These are phyloP conservation scores for Heteractis magnifica DNA, from an alignment of 92 coral and sea anemone genomes.

Conservation along the genomic window DNA sequence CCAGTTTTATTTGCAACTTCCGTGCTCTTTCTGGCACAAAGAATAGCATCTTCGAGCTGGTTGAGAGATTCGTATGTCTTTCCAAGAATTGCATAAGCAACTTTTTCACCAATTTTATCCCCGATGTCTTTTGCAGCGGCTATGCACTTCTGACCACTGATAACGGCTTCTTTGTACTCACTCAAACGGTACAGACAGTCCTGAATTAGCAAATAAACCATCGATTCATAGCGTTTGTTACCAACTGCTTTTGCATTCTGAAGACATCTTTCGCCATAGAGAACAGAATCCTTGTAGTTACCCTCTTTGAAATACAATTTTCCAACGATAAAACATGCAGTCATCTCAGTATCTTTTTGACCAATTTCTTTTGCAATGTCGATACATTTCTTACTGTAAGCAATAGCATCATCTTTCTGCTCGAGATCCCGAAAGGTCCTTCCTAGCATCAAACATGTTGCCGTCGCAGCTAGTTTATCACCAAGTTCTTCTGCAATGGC, in stretches of 20 bases:
- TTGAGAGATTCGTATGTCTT: not conserved
- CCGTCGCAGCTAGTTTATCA: not conserved
- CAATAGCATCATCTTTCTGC: not conserved
- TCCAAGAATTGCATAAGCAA: not conserved
- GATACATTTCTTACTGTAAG: conserved; percentile 16
- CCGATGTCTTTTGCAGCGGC: not conserved
- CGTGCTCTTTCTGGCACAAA: not conserved
- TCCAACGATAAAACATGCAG: conserved; percentile 11
- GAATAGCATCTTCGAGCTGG: not conserved
- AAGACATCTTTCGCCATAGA: conserved; percentile 11
- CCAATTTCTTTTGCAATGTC: not conserved
- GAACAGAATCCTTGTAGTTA: conserved; percentile 9
- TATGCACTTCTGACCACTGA: not conserved
- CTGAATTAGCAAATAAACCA: conserved; percentile 19
- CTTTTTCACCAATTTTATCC: not conserved
- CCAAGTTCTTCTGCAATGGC: conserved; percentile 7
- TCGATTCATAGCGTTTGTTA: conserved; percentile 13
- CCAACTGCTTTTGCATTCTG: conserved; percentile 9
- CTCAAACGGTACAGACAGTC: conserved; percentile 5
- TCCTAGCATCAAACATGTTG: not conserved
- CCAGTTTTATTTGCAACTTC: not conserved
- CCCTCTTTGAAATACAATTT: conserved; percentile 8
- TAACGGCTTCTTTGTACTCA: conserved; percentile 3
- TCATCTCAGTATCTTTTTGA: not conserved
- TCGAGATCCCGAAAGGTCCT: not conserved